Evolutionary conservation across 2,113 vertebrate species (phyloP).

Genomic region (Nesoenas mayeri): DNA sequence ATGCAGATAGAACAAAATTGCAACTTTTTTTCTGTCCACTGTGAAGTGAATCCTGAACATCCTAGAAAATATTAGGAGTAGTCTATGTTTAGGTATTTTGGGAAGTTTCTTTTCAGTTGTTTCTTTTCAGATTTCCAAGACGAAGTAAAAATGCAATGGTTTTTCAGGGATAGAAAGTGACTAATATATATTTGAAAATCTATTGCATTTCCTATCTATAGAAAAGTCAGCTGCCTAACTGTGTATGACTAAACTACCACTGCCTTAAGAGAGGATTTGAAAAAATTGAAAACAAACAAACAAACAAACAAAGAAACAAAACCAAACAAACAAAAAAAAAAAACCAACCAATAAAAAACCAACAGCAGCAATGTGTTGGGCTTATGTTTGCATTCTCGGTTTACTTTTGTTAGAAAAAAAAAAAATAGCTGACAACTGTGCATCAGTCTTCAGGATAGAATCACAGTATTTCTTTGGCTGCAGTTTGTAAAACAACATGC

Average conservation of each 20-base stretch:
- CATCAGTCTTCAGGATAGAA: fast-evolving
- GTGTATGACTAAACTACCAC: neutral
- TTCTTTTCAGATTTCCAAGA: neutral
- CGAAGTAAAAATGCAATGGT: neutral
- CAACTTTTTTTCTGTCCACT: neutral
- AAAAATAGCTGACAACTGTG: fast-evolving
- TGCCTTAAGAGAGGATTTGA: neutral
- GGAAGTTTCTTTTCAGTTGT: neutral
- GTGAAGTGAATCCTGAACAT: neutral
- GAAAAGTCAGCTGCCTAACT: neutral
- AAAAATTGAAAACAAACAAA: neutral
- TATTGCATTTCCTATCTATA: neutral
- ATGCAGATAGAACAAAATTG: neutral
- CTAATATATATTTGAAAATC: neutral
- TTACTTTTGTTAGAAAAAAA: neutral
- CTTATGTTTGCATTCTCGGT: neutral
- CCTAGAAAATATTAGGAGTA: neutral
- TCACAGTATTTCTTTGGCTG: neutral
- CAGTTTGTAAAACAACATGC: neutral
- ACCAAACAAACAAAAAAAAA: too few species aligned
- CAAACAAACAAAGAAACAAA: too few species aligned
- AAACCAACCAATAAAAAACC: too few species aligned
- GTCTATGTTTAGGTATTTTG: neutral
- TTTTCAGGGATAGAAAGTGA: neutral
- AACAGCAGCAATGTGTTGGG: fast-evolving